These are phyloP conservation scores for Bombus huntii DNA, from an alignment of 1,140 invertebrate species.

Conservation along the genomic window DNA sequence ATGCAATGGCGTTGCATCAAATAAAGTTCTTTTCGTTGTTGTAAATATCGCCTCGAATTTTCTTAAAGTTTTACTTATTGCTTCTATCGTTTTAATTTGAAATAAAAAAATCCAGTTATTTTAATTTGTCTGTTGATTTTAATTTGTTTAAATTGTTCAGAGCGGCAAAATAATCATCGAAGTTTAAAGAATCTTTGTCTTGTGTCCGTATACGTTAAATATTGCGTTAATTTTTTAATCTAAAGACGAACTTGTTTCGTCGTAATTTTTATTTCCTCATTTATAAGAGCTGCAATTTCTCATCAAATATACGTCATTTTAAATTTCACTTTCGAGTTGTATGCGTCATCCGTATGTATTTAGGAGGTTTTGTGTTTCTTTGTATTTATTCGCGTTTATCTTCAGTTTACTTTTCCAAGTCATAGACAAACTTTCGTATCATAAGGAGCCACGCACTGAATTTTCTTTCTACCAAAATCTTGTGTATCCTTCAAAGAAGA, in stretches of 20 bases:
- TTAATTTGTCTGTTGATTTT: not conserved
- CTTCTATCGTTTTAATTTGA: not conserved
- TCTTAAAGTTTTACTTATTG: not conserved
- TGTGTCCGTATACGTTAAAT: not conserved
- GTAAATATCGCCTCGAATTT: not conserved
- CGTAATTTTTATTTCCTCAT: not conserved
- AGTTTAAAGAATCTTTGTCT: not conserved
- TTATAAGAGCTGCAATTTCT: not conserved
- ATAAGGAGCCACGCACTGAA: not conserved
- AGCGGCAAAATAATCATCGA: not conserved
- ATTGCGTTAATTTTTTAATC: not conserved
- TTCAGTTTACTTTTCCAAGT: not conserved
- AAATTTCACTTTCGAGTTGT: not conserved
- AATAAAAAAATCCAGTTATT: not conserved
- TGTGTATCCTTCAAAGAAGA: no score
- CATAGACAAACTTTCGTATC: not conserved
- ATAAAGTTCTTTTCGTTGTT: not conserved
- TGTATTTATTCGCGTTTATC: not conserved
- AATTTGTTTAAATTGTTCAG: not conserved
- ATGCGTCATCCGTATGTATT: not conserved
- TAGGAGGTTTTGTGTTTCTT: not conserved
- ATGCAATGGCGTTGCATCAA: conserved; percentile 46
- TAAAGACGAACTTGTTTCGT: not conserved
- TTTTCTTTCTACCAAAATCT: not conserved
- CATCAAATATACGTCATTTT: not conserved